Percentiles rank a stretch among this genome's conserved stretches.
Conservation (phyloP, 2,113 vertebrate genomes). For the Etia nguti region DNA sequence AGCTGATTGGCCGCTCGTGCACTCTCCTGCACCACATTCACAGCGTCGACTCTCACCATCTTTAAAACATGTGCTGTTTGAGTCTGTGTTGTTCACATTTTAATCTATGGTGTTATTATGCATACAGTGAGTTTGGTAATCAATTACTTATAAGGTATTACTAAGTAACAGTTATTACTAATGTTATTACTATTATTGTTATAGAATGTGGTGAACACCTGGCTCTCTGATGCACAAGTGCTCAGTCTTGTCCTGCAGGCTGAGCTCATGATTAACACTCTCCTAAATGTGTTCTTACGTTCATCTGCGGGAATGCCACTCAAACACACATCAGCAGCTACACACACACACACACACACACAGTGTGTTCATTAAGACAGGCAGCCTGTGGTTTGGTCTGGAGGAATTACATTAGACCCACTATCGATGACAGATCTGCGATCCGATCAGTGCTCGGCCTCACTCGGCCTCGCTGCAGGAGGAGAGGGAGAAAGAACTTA, state of each 20-base stretch:
- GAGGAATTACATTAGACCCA: slow-evolving; percentile 29
- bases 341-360: not conserved
- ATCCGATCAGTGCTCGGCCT: not conserved
- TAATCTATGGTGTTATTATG: not conserved
- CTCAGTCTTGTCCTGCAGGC: not conserved
- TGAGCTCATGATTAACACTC: not conserved
- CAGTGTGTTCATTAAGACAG: not conserved
- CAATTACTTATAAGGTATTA: not conserved
- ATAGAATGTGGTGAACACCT: not conserved
- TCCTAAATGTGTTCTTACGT: not conserved
- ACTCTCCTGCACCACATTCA: not conserved
- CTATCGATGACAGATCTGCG: slow-evolving; percentile 36
- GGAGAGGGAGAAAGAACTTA: slow-evolving; percentile 70
- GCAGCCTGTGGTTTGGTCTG: not conserved
- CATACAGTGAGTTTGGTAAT: not conserved
- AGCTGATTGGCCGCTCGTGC: not conserved
- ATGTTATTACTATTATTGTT: not conserved
- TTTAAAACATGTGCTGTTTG: not conserved
- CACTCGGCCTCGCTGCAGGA: not conserved
- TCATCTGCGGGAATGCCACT: not conserved
- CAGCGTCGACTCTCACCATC: not conserved
- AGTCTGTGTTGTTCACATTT: not conserved
- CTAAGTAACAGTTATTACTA: not conserved
- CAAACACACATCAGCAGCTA: not conserved
- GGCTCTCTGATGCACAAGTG: not conserved